Percentiles rank a stretch among this genome's conserved stretches.
Evolutionary conservation across 2,797 vertebrate species (phyloP).

Genomic region (Nannoperca australis): DNA sequence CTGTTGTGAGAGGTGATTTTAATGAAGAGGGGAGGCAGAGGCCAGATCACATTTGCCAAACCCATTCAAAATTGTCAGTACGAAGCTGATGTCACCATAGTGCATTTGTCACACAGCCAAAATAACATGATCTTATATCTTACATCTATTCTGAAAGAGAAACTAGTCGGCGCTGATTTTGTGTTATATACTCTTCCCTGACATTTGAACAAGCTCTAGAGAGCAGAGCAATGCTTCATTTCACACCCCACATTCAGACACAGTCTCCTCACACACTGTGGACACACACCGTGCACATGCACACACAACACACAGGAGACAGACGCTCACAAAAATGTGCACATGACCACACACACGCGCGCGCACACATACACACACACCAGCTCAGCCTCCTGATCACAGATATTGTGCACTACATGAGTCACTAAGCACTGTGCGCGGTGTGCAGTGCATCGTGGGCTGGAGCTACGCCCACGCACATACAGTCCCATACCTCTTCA

Average conservation of each 20-base stretch:
- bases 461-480: conserved; percentile 84
- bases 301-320: conserved; percentile 43
- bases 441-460: conserved; percentile 84
- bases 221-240: conserved; percentile 71
- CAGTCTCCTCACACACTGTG: conserved; percentile 56
- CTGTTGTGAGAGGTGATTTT: not conserved
- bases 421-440: conserved; percentile 83
- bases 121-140: conserved; percentile 54
- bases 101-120: conserved; percentile 40
- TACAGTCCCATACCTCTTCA: conserved; percentile 77
- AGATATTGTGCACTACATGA: conserved; percentile 80
- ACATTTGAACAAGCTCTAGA: conserved; percentile 72
- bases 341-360: not conserved
- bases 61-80: conserved; percentile 28
- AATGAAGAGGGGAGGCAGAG: conserved; percentile 5
- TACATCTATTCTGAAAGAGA: conserved; percentile 39
- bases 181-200: conserved; percentile 59
- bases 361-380: conserved; percentile 55
- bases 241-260: conserved; percentile 70
- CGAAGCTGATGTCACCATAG: conserved; percentile 21
- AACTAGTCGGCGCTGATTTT: conserved; percentile 36
- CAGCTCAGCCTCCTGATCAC: conserved; percentile 72
- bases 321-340: conserved; percentile 22
- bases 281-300: conserved; percentile 46
- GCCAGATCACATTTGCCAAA: conserved; percentile 35